These are phyloP conservation scores for Australoheros scitulus DNA, from an alignment of 2,113 vertebrate genomes.

Conservation along the genomic window DNA sequence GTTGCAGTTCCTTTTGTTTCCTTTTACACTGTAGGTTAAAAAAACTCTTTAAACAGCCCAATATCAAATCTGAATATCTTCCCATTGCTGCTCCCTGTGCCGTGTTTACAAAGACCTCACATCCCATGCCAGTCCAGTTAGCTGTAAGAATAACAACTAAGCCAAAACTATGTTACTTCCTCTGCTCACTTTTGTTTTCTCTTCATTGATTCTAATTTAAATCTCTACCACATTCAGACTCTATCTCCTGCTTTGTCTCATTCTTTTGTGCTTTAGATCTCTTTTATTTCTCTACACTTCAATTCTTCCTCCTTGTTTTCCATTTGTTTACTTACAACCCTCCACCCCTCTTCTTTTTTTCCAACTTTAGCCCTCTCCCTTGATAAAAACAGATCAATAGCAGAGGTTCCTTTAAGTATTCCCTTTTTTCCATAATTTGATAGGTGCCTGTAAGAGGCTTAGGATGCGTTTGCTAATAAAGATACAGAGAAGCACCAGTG, in stretches of 20 bases:
- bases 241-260: not conserved
- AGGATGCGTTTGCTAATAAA: constrained; percentile 31
- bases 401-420: constrained; percentile 42
- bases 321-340: not conserved
- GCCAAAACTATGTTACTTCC: constrained; percentile 4
- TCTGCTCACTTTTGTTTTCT: not conserved
- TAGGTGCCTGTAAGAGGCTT: constrained; percentile 10
- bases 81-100: not conserved
- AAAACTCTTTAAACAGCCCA: not conserved
- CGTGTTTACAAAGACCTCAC: constrained; percentile 19
- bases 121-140: not conserved
- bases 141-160: not conserved
- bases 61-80: constrained; percentile 1
- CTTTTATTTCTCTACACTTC: not conserved
- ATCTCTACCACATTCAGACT: constrained; percentile 16
- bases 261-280: not conserved
- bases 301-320: not conserved
- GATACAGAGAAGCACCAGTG: constrained; percentile 28
- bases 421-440: constrained; percentile 38
- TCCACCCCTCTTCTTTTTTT: not conserved
- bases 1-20: not conserved
- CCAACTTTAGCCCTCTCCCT: not conserved
- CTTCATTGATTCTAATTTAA: constrained; percentile 10
- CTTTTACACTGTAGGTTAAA: not conserved
- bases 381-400: constrained; percentile 52